phyloP scores from a whole-genome alignment of 2,113 vertebrate genomes.

The Pterophyllum scalare region DNA sequence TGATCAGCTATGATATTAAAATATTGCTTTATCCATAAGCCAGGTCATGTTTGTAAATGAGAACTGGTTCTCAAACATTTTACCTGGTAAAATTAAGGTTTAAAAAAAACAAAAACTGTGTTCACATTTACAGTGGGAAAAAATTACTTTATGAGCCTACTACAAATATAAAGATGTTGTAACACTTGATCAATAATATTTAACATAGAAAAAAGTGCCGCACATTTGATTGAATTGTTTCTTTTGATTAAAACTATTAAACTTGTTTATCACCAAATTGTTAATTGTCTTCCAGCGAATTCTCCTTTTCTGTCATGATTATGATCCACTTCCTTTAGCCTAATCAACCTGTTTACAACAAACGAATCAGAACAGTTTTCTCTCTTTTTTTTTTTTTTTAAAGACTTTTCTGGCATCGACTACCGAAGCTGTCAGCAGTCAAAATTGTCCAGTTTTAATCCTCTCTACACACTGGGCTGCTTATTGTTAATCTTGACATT shows the following conservation, averaged over 20 bases:
- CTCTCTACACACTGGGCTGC: neutral
- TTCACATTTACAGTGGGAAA: neutral
- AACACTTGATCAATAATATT: conserved; percentile 2
- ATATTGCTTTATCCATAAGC: neutral
- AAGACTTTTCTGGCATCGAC: conserved; percentile 1
- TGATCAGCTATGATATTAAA: neutral
- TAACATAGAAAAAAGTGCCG: neutral
- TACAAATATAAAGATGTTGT: neutral
- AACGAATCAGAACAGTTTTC: neutral
- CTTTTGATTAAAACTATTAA: neutral
- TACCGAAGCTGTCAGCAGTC: conserved; percentile 22
- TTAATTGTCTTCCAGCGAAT: neutral
- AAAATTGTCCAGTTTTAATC: neutral
- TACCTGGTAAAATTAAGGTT: no score
- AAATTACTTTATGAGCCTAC: neutral
- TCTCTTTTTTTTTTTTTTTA: neutral
- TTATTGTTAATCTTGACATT: conserved; percentile 10
- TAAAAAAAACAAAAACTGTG: no score
- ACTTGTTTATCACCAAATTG: neutral
- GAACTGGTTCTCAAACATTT: no score
- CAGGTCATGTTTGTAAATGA: no score
- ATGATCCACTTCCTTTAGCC: neutral
- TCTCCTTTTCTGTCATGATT: neutral
- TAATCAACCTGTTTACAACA: neutral
- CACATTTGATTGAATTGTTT: neutral